Percentiles rank a stretch among this genome's conserved stretches.
phyloP scores from a whole-genome alignment of 2,888 invertebrate species.

The Magallana nippona region DNA sequence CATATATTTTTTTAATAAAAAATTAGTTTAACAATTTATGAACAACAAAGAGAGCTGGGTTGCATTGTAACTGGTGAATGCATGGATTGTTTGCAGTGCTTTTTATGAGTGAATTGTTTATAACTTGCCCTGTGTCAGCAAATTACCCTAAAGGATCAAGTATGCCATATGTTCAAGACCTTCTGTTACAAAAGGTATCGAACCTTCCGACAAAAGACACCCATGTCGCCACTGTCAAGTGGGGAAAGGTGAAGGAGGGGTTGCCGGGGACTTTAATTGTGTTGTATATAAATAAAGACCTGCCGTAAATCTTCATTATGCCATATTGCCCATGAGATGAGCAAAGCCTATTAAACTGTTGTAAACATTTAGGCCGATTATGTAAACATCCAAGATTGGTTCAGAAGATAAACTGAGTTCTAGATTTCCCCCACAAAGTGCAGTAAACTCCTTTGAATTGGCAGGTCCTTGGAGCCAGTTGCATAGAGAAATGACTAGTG shows the following conservation, averaged over 20 bases:
- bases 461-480: background rate
- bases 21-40: too few species aligned
- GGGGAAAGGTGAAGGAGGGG: conserved; percentile 9
- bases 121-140: background rate
- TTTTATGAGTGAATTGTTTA: conserved; percentile 14
- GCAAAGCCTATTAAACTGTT: conserved; percentile 26
- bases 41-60: background rate
- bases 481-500: background rate
- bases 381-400: conserved; percentile 9
- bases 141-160: background rate
- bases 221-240: conserved; percentile 19
- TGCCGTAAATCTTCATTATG: conserved; percentile 32
- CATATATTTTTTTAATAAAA: too few species aligned
- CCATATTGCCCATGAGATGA: conserved; percentile 29
- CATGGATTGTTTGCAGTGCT: background rate
- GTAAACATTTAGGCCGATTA: conserved; percentile 22
- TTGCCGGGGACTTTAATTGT: background rate
- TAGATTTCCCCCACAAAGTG: background rate
- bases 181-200: background rate
- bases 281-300: conserved; percentile 16
- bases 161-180: background rate
- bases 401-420: background rate
- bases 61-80: background rate
- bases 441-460: background rate
- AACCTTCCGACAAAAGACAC: conserved; percentile 1